Evolutionary conservation across 2,797 vertebrate species (phyloP).

Genomic region (Centropyge bicolor): DNA sequence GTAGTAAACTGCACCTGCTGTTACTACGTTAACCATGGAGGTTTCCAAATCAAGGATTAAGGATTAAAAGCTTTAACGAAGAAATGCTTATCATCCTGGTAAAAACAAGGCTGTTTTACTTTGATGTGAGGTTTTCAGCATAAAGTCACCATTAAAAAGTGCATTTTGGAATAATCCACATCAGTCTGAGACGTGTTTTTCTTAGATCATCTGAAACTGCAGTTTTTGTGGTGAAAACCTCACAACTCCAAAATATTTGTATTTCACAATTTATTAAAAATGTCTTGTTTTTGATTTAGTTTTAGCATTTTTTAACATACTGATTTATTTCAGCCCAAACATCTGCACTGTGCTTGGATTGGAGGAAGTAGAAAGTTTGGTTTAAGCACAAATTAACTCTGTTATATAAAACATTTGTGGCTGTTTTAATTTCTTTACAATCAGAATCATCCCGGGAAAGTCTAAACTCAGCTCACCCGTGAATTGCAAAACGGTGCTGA

Average conservation of each 20-base stretch:
- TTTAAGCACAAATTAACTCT: neutral
- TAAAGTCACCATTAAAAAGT: neutral
- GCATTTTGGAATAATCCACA: neutral
- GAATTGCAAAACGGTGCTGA: neutral
- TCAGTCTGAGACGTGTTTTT: neutral
- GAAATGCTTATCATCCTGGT: neutral
- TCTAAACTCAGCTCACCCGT: neutral
- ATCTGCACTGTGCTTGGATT: neutral
- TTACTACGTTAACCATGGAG: neutral
- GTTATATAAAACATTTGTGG: neutral
- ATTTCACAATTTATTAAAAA: neutral
- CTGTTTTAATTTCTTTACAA: neutral
- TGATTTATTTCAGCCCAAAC: neutral
- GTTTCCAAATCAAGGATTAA: constrained; percentile 15
- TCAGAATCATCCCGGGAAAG: neutral
- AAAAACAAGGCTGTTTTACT: neutral
- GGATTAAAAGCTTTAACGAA: constrained; percentile 4
- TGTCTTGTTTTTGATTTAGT: neutral
- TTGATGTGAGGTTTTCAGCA: neutral
- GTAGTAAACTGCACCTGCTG: neutral
- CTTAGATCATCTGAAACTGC: neutral
- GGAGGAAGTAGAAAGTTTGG: neutral
- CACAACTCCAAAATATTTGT: neutral
- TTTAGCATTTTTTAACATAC: neutral
- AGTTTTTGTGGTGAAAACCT: neutral